Evolutionary conservation across 2,888 invertebrate genomes (phyloP).

Genomic region (Ctena decussata): DNA sequence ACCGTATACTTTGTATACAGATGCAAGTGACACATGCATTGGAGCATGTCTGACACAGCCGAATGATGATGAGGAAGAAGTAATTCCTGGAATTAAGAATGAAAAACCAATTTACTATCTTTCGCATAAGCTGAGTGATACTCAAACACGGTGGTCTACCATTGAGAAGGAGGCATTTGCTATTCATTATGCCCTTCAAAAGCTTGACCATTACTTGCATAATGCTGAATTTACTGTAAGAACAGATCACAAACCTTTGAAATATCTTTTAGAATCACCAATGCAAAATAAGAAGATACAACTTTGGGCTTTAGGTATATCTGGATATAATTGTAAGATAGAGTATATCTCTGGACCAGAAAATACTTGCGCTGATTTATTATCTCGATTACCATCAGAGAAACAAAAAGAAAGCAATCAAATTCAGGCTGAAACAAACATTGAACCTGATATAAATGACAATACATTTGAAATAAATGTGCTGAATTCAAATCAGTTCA

Average conservation of each 20-base stretch:
- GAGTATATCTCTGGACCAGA: conserved; percentile 39
- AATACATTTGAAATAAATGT: conserved; percentile 24
- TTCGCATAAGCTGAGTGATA: conserved; percentile 7
- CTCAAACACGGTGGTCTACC: conserved; percentile 10
- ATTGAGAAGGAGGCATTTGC: conserved; percentile 29
- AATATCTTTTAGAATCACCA: conserved; percentile 34
- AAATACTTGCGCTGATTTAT: conserved; percentile 38
- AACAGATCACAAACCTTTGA: conserved; percentile 49
- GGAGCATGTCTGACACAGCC: conserved; percentile 16
- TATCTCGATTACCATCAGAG: not conserved
- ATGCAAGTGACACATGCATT: conserved; percentile 18
- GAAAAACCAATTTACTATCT: conserved; percentile 16
- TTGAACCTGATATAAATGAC: conserved; percentile 21
- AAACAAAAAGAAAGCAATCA: not conserved
- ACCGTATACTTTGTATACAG: conserved; percentile 21
- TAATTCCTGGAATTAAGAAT: not conserved
- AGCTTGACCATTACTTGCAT: conserved; percentile 20
- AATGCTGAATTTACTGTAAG: conserved; percentile 10
- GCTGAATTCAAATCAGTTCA: not conserved
- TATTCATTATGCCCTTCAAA: conserved; percentile 18
- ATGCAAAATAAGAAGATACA: conserved; percentile 56
- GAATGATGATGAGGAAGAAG: not conserved
- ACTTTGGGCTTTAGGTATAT: no score
- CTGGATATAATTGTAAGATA: conserved; percentile 37
- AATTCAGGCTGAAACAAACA: not conserved